Percentiles rank a stretch among this genome's conserved stretches.
phyloP scores from a whole-genome alignment of 2,888 invertebrate species.

The Orchesella flavescens region DNA sequence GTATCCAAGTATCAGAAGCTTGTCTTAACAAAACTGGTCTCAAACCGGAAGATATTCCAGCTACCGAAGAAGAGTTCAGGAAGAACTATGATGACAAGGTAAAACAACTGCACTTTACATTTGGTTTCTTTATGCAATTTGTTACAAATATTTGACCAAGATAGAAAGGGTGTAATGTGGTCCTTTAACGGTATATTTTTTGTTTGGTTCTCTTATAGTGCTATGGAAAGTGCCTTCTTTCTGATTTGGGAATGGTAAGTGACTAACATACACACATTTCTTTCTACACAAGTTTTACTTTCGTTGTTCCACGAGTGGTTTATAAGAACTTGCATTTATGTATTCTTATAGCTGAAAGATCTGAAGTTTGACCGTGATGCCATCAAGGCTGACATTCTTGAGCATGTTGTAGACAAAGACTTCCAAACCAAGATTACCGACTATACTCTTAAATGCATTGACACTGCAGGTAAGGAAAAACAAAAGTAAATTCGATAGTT shows the following conservation, averaged over 20 bases:
- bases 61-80: constrained; percentile 49
- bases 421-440: constrained; percentile 49
- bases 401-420: constrained; percentile 55
- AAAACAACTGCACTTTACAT: not conserved
- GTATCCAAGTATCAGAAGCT: constrained; percentile 42
- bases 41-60: constrained; percentile 41
- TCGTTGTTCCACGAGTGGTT: not conserved
- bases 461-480: constrained; percentile 49
- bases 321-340: not conserved
- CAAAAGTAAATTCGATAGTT: not conserved
- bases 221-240: constrained; percentile 59
- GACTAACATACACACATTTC: not conserved
- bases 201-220: constrained; percentile 39
- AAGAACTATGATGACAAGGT: constrained; percentile 62
- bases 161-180: not conserved
- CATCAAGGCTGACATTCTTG: constrained; percentile 52
- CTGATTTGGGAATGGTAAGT: constrained; percentile 59
- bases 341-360: constrained; percentile 45
- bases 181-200: constrained; percentile 2
- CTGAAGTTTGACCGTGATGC: constrained; percentile 50
- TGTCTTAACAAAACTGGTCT: constrained; percentile 48
- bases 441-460: constrained; percentile 59
- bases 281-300: not conserved
- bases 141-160: too few species aligned
- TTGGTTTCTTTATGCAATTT: not conserved